Evolutionary conservation across 1,140 invertebrate genomes (phyloP), one percentile per base, ranked within the genome.

Genomic region (Drosophila nigrodunni): DNA sequence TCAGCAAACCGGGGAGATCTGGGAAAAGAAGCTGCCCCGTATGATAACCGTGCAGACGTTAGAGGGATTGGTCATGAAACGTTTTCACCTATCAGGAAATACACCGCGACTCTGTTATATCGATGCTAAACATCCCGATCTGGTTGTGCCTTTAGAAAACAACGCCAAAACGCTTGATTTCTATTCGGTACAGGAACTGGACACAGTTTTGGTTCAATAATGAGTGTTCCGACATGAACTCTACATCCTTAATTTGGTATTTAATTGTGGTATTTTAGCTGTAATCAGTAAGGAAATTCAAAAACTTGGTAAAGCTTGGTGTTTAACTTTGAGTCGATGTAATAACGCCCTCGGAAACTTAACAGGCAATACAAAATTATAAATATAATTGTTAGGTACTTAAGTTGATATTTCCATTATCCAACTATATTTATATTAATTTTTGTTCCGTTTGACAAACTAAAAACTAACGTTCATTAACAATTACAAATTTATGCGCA

Each of bases 21-120:
- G 95, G 65, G 94, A 94, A 67, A 96, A 96, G 88, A 96, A 96
- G 92, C 93, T 97, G 79, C 94, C 96, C 60, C 95, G 94, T 4
- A 95, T 96, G 60, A 97, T 98, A 95, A 94, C 95, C 21, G 95
- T 98, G 37, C 96, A 97, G 91, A 97, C 97, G 93, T 93, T 98
- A 54, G 83, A 92, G 46, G 86, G 90, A 52, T 54, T 92, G 52
- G 78, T 93, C 57, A 80, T 82, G 64, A 92, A 92, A 61, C 87
- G 74, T 25, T 92, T 92, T 58, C 77, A 70, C 5, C 21, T 81
- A 43, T 43, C 46, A 13, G 74, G 67, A 3, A 74, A 74, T 49
- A 87, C 91, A 15, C 94, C 94, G 0, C 92, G 85, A 5, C 90
- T 95, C 15, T 93, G 93, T 67, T 93, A 94, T 74, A 81, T 93